phyloP scores from a whole-genome alignment of 92 coral and sea anemone genomes.

The Heteractis magnifica region DNA sequence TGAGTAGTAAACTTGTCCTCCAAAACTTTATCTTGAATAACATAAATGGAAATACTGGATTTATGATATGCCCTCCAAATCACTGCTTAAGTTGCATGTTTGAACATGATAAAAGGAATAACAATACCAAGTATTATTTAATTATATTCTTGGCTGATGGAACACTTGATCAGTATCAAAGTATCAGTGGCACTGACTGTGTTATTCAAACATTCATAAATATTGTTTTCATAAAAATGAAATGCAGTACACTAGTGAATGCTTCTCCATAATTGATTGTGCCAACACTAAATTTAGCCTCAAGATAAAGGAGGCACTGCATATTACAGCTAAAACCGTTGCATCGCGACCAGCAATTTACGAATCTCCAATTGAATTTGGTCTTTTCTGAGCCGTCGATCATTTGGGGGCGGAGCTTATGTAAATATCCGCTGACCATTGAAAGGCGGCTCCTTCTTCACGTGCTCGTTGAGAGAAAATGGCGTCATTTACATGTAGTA shows the following conservation, averaged over 20 bases:
- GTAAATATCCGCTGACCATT: background rate
- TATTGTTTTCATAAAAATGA: background rate
- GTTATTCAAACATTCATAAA: slow-evolving; percentile 13
- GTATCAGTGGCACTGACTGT: slow-evolving; percentile 8
- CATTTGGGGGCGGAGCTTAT: background rate
- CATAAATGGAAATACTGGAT: slow-evolving; percentile 19
- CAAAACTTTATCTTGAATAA: slow-evolving; percentile 2
- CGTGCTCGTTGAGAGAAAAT: background rate
- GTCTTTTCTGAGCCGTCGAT: slow-evolving; percentile 12
- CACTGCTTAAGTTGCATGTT: slow-evolving; percentile 15
- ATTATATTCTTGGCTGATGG: slow-evolving; percentile 14
- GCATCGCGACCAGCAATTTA: slow-evolving; percentile 10
- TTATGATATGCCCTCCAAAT: slow-evolving; percentile 17
- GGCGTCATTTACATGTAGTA: background rate
- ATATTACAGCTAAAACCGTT: slow-evolving; percentile 12
- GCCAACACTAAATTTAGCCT: too few relatives aligned
- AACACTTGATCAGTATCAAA: slow-evolving; percentile 11
- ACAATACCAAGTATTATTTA: slow-evolving; percentile 20
- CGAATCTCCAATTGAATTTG: too few relatives aligned
- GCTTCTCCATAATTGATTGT: too few relatives aligned
- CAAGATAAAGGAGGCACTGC: too few relatives aligned
- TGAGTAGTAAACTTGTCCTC: slow-evolving; percentile 6
- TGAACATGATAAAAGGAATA: slow-evolving; percentile 1
- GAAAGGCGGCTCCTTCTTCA: background rate
- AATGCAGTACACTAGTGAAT: too few relatives aligned